Percentiles rank a stretch among this genome's conserved stretches.
phyloP scores from a whole-genome alignment of 1,140 invertebrate species.

The Drosophila arizonae region DNA sequence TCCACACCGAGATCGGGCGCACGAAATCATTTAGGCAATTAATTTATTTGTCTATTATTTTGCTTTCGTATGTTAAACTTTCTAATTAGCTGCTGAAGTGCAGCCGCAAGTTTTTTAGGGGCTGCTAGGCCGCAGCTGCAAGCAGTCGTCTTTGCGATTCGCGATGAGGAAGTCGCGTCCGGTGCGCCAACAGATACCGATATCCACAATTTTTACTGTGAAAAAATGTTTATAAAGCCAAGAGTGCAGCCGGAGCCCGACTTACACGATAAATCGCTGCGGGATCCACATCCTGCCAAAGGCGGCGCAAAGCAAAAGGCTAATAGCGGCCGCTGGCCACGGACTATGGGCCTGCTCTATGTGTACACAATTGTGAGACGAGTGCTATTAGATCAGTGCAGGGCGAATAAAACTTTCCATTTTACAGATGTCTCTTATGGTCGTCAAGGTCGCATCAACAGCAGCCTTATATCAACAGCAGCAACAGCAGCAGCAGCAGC shows the following conservation, averaged over 20 bases:
- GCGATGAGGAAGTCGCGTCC: slow-evolving; percentile 77
- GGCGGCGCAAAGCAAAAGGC: slow-evolving; percentile 20
- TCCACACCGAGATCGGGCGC: slow-evolving; percentile 50
- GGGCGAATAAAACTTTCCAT: slow-evolving; percentile 38
- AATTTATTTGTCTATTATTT: slow-evolving; percentile 67
- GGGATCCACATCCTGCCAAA: slow-evolving; percentile 42
- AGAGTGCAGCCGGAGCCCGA: slow-evolving; percentile 35
- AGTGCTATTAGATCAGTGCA: not conserved
- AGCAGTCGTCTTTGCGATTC: slow-evolving; percentile 76
- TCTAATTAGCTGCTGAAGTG: slow-evolving; percentile 64
- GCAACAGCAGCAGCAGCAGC: slow-evolving; percentile 47
- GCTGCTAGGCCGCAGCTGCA: slow-evolving; percentile 60
- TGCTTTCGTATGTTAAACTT: slow-evolving; percentile 75
- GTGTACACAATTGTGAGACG: slow-evolving; percentile 74
- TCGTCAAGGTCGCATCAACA: slow-evolving; percentile 79
- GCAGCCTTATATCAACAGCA: slow-evolving; percentile 67
- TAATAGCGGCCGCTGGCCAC: slow-evolving; percentile 25
- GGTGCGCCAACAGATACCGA: slow-evolving; percentile 44
- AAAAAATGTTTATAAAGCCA: slow-evolving; percentile 71
- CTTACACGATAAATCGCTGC: slow-evolving; percentile 35
- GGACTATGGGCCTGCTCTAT: slow-evolving; percentile 66
- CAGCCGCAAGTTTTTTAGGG: slow-evolving; percentile 67
- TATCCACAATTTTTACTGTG: slow-evolving; percentile 34
- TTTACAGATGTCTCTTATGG: slow-evolving; percentile 77
- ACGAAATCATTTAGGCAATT: slow-evolving; percentile 73